phyloP scores from a whole-genome alignment of 2,888 invertebrate species.

The Tiliacea citrago region DNA sequence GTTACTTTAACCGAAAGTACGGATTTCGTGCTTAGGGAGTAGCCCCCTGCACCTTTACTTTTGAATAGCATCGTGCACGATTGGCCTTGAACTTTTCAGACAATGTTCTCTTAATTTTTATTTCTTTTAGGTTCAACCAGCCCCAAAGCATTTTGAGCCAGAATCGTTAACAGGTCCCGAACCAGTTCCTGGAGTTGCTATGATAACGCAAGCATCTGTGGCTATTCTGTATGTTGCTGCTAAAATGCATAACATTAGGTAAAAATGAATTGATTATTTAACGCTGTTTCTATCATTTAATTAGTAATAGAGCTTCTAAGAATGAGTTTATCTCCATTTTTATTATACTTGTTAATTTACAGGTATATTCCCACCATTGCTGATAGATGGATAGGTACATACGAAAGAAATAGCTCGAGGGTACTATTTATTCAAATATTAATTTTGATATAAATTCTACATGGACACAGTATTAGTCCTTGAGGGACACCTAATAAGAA shows the following conservation, averaged over 20 bases:
- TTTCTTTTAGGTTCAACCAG: constrained; percentile 63
- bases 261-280: constrained; percentile 3
- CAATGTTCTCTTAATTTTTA: neutral
- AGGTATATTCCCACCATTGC: constrained; percentile 76
- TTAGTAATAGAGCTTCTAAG: neutral
- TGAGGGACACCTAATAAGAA: neutral
- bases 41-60: too few relatives aligned
- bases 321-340: neutral
- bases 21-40: too few relatives aligned
- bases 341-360: constrained; percentile 26
- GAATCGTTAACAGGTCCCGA: constrained; percentile 64
- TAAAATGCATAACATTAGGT: constrained; percentile 80
- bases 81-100: neutral
- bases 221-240: constrained; percentile 71
- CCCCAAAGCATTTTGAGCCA: constrained; percentile 61
- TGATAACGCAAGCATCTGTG: constrained; percentile 68
- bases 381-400: constrained; percentile 78
- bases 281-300: neutral
- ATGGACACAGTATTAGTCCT: neutral
- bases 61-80: neutral
- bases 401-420: constrained; percentile 70
- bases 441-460: neutral
- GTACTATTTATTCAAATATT: constrained; percentile 58
- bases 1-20: too few relatives aligned
- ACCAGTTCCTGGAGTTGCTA: constrained; percentile 66